phyloP scores from a whole-genome alignment of 1,140 invertebrate species.

The Aphis craccivora region DNA sequence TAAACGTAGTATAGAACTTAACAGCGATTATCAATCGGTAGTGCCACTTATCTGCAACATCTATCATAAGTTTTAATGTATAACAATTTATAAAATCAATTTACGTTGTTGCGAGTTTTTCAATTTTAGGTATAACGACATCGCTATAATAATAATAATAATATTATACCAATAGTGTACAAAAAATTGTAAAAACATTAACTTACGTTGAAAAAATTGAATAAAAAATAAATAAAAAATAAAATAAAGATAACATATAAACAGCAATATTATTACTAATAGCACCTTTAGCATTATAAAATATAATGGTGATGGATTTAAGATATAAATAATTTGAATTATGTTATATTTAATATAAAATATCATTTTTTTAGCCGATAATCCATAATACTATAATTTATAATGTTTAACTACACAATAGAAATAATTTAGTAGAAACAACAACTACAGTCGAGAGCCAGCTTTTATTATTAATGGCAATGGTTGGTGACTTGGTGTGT shows the following conservation, averaged over 20 bases:
- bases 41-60: not conserved
- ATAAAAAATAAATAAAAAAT: not conserved
- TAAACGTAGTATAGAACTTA: not conserved
- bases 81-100: not conserved
- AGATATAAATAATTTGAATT: not conserved
- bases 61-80: not conserved
- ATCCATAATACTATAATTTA: not conserved
- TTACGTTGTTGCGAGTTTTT: not conserved
- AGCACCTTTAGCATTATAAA: not conserved
- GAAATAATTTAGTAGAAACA: not conserved
- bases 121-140: not conserved
- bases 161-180: not conserved
- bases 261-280: not conserved
- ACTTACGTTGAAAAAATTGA: not conserved
- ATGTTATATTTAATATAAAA: not conserved
- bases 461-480: slow-evolving; percentile 25
- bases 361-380: not conserved
- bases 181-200: not conserved
- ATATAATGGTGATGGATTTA: not conserved
- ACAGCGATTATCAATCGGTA: not conserved
- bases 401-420: not conserved
- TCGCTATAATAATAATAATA: not conserved
- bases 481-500: not conserved
- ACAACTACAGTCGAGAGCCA: not conserved
- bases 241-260: not conserved